Conservation (phyloP, 1,140 invertebrate species). For the Calephelis virginiensis region DNA sequence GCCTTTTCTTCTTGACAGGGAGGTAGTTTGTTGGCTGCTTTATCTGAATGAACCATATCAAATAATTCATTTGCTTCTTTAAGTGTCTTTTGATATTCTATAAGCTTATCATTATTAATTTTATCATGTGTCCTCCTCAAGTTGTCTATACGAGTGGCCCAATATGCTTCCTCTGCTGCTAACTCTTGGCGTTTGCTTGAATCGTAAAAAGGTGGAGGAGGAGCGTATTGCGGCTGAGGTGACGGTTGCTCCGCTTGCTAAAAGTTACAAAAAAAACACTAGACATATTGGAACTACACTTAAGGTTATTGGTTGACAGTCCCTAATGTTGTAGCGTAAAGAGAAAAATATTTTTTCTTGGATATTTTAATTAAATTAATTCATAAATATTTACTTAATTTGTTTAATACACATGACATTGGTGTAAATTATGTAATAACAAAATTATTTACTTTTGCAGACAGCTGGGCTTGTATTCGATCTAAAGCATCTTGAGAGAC, state of each 20-base stretch:
- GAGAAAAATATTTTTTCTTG: background rate
- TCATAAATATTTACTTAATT: constrained; percentile 21
- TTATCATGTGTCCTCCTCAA: constrained; percentile 66
- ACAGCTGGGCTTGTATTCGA: constrained; percentile 64
- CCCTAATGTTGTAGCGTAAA: background rate
- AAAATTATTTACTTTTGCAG: constrained; percentile 62
- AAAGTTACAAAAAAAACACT: constrained; percentile 28
- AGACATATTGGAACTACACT: background rate
- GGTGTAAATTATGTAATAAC: constrained; percentile 74
- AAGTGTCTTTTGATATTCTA: constrained; percentile 67
- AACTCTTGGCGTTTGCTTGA: constrained; percentile 46
- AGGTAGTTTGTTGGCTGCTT: constrained; percentile 56
- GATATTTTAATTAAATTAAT: constrained; percentile 13
- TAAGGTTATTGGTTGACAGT: background rate
- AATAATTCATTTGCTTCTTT: constrained; percentile 69
- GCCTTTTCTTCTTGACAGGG: constrained; percentile 69
- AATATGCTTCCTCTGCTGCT: constrained; percentile 67
- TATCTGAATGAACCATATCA: constrained; percentile 55
- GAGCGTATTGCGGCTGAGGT: constrained; percentile 48
- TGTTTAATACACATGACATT: constrained; percentile 63
- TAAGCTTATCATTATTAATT: constrained; percentile 61
- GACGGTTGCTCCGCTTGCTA: constrained; percentile 54
- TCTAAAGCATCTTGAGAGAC: constrained; percentile 69
- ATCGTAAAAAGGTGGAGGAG: constrained; percentile 51
- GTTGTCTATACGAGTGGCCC: constrained; percentile 62